A percentile compares a stretch with the other conserved stretches of the same genome.
Evolutionary conservation across 2,797 vertebrate genomes (phyloP).

Genomic region (Sebastes vulpes): DNA sequence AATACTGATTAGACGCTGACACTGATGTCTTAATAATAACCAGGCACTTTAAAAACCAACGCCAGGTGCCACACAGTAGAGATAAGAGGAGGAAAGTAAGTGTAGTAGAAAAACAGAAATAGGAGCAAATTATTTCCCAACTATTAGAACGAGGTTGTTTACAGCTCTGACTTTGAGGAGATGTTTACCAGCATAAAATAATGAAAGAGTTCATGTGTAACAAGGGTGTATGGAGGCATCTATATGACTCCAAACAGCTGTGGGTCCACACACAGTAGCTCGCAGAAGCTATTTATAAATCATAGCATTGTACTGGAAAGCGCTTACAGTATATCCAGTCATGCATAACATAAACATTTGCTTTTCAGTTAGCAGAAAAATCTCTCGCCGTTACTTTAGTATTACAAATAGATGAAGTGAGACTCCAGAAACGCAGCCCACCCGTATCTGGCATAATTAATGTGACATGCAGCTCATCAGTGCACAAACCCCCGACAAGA

Average conservation of each 20-base stretch:
- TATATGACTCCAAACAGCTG: slow-evolving; percentile 51
- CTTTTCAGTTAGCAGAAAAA: slow-evolving; percentile 62
- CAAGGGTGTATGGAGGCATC: slow-evolving; percentile 17
- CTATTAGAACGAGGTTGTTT: slow-evolving; percentile 25
- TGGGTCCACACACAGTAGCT: slow-evolving; percentile 43
- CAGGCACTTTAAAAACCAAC: slow-evolving; percentile 27
- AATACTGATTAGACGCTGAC: slow-evolving; percentile 70
- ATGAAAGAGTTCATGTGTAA: slow-evolving; percentile 42
- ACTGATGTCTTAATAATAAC: slow-evolving; percentile 75
- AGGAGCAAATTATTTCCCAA: slow-evolving; percentile 17
- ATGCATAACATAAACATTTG: slow-evolving; percentile 72
- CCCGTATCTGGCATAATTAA: slow-evolving; percentile 76
- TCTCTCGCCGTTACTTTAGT: slow-evolving; percentile 65
- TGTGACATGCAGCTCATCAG: slow-evolving; percentile 75
- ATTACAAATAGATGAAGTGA: slow-evolving; percentile 80
- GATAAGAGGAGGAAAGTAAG: slow-evolving; percentile 16
- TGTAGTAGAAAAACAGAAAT: background rate
- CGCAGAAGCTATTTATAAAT: slow-evolving; percentile 72
- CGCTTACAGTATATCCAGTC: slow-evolving; percentile 71
- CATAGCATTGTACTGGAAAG: slow-evolving; percentile 70
- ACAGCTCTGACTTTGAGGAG: slow-evolving; percentile 18
- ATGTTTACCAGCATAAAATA: slow-evolving; percentile 10
- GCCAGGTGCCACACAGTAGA: slow-evolving; percentile 27
- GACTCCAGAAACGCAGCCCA: slow-evolving; percentile 60
- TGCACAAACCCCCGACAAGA: slow-evolving; percentile 61